Evolutionary conservation across 2,888 invertebrate genomes (phyloP), one percentile per base, ranked within the genome.

Genomic region (Nesidiocoris tenuis): DNA sequence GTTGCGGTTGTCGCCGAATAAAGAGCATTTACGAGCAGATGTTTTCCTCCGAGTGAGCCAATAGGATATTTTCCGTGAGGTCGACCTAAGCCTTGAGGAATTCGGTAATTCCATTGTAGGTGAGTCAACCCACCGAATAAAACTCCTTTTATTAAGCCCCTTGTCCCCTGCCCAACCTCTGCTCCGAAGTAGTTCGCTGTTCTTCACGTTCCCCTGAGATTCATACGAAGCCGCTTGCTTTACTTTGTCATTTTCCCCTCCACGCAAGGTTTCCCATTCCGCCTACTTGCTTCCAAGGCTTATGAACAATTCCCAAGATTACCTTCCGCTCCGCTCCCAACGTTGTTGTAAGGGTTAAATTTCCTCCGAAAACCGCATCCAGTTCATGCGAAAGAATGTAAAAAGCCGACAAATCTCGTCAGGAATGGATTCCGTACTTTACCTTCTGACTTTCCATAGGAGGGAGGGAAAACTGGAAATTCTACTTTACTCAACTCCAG

Each of bases 291-390:
- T 2, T 64, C n/a, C 25, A n/a, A 64, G 39, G 3, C 9, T 2
- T 64, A 64, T 64, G 18, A 64, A 64, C 25, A 64, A 64, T 64
- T 23, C 25, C 25, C 1, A 1, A 18, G 64, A 24, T 64, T 64
- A 24, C 64, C 25, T 18, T 25, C 64, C 39, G 39, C 39, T 39
- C 39, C 39, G 39, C 39, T 39, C 39, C 39, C 39, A 39, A 3
- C 39, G 39, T 12, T 7, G 39, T 39, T 39, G 39, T 39, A 39
- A 39, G 39, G 39, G 39, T 39, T 39, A 39, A 39, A 39, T 39
- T 39, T 39, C 39, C 39, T 39, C 12, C 39, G 39, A 39, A 39
- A 39, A 39, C 39, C 39, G 39, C 39, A 39, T 39, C 12, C 12
- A 7, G 5, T 39, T 39, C 39, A 12, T 39, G 39, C 39, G 39